Base-by-base conservation (phyloP, 2,888 invertebrate species). In the Drosophila prolongata region DNA sequence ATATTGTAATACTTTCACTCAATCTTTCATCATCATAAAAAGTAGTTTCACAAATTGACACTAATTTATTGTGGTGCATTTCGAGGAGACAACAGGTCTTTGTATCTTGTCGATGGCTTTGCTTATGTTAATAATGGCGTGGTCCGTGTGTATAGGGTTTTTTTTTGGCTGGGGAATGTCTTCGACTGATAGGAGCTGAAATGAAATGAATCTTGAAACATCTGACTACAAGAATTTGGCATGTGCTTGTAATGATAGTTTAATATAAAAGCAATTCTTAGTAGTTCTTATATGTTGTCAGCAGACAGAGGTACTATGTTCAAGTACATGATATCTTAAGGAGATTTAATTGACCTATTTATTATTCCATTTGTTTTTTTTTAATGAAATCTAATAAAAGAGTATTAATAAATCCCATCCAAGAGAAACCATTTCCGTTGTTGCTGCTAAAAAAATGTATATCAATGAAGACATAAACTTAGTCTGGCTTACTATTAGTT, bases 41-140 rank as follows among this genome's bases (percentile, higher is more conserved):
- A 30, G 30, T 30, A 30, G 6, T 30, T 30, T 0, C 30, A 30
- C 1, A 30, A 30, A 11, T 27, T 6, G 8, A 1, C 0, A 2
- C 1, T 16, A 1, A 24, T 61, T 61, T 34, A 4, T 34, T 16
- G 1, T 6, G 27, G 64, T 64, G 62, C 13, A 42, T 35, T 49
- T 19, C 6, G 9, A 19, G 24, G 16, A 11, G 35, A 64, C 62
- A 64, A 64, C 62, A 64, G 62, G 64, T 62, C 64, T 64, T 49
- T 62, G 27, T 13, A 42, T 62, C 47, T 16, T 24, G 47, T 42
- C 47, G 42, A 49, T 42, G 40, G n/a, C 46, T 53, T 55, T 47
- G 49, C 46, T 68, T 68, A 66, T 68, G 68, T 66, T 66, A 68
- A 66, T 66, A 46, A 40, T 55, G 46, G 24, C 19, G 35, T 46